phyloP scores from a whole-genome alignment of 64 coral and sea anemone genomes.

The Dendrophyllia cribrosa region DNA sequence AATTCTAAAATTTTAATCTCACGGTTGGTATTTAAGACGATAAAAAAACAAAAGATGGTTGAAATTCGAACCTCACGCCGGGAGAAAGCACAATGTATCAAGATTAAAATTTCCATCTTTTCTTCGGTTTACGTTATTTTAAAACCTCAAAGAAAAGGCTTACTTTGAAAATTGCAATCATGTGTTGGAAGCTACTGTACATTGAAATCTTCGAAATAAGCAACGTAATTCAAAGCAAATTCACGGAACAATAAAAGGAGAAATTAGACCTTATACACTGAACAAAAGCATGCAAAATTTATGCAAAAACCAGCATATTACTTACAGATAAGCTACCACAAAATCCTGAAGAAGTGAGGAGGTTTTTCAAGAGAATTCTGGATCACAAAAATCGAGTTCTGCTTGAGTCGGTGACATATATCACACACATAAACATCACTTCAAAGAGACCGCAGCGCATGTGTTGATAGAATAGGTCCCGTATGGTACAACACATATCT shows the following conservation, averaged over 20 bases:
- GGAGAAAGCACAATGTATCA: too few species aligned
- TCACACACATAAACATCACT: constrained; percentile 15
- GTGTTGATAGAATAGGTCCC: not conserved
- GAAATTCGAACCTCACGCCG: too few species aligned
- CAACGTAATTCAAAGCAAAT: not conserved
- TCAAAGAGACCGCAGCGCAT: not conserved
- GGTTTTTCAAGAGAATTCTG: not conserved
- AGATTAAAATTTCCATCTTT: too few species aligned
- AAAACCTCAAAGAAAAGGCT: too few species aligned
- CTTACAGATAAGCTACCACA: constrained; percentile 7
- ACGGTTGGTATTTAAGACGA: too few species aligned
- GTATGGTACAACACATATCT: not conserved
- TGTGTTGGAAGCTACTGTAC: too few species aligned
- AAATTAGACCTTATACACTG: not conserved
- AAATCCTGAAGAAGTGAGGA: not conserved
- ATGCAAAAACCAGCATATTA: not conserved
- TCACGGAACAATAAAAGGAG: not conserved
- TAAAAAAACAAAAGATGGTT: too few species aligned
- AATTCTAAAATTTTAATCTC: too few species aligned
- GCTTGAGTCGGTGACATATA: not conserved
- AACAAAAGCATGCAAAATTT: not conserved
- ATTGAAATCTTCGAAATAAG: too few species aligned
- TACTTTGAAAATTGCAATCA: too few species aligned
- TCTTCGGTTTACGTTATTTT: too few species aligned
- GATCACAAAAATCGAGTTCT: not conserved